Percentiles rank a stretch among this genome's conserved stretches.
These are phyloP conservation scores for Petromus typicus DNA, from an alignment of 2,113 vertebrate genomes.

Conservation along the genomic window DNA sequence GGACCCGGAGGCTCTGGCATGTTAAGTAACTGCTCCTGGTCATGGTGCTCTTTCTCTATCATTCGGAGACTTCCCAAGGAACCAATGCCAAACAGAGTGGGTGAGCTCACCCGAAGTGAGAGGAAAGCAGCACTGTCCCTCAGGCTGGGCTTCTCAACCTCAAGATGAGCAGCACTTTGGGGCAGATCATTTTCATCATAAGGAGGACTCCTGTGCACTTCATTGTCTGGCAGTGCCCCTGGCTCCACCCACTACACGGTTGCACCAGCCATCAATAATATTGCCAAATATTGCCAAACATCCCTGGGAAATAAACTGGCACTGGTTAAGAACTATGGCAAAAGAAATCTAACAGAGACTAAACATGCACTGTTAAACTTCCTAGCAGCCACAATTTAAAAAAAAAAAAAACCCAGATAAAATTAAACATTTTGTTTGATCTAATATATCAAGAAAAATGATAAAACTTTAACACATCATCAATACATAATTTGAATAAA, in stretches of 20 bases:
- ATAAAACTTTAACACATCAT: not conserved
- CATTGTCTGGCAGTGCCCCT: not conserved
- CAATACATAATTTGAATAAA: not conserved
- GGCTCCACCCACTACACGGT: not conserved
- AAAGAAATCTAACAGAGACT: not conserved
- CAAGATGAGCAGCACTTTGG: not conserved
- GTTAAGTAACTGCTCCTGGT: not conserved
- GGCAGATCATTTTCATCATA: not conserved
- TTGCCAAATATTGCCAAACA: not conserved
- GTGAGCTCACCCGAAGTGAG: not conserved
- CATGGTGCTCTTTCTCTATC: not conserved
- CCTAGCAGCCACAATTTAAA: not conserved
- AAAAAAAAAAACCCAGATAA: not conserved
- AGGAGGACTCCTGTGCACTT: not conserved
- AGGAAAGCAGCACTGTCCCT: no score
- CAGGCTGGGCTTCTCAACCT: no score
- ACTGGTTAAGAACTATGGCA: not conserved
- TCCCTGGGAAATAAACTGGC: not conserved
- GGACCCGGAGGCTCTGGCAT: not conserved
- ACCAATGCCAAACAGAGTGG: not conserved
- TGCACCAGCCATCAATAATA: not conserved
- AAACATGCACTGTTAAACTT: not conserved
- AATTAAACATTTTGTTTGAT: constrained; percentile 37
- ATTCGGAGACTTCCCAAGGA: not conserved
- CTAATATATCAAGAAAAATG: not conserved